Evolutionary conservation across 2,888 invertebrate genomes (phyloP).

Genomic region (Erebia epiphron): DNA sequence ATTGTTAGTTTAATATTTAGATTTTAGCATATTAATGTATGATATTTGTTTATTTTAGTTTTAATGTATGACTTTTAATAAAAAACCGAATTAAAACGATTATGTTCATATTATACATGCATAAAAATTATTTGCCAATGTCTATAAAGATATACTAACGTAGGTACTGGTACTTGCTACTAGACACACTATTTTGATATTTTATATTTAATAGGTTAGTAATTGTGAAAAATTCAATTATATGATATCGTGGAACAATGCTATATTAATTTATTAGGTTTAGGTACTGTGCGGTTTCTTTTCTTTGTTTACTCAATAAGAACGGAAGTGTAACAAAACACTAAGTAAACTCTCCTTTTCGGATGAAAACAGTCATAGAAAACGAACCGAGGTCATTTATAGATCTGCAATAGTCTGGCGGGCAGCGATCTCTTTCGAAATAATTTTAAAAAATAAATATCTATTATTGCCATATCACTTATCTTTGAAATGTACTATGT

Average conservation of each 20-base stretch:
- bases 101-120: neutral
- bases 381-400: slow-evolving; percentile 43
- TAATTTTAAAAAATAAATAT: slow-evolving; percentile 2
- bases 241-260: slow-evolving; percentile 72
- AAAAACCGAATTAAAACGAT: neutral
- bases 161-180: slow-evolving; percentile 5
- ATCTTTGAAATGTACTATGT: neutral
- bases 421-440: slow-evolving; percentile 22
- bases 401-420: slow-evolving; percentile 35
- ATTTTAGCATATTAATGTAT: too few relatives aligned
- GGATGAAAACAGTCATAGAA: slow-evolving; percentile 29
- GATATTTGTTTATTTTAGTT: too few relatives aligned
- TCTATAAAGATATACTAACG: neutral
- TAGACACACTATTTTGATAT: slow-evolving; percentile 36
- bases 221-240: slow-evolving; percentile 73
- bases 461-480: neutral
- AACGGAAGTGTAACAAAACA: slow-evolving; percentile 58
- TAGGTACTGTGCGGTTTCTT: slow-evolving; percentile 57
- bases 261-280: slow-evolving; percentile 45
- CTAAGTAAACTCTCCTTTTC: slow-evolving; percentile 58
- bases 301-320: slow-evolving; percentile 67
- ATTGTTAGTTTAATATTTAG: too few relatives aligned
- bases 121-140: neutral
- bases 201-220: slow-evolving; percentile 52
- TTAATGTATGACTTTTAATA: too few relatives aligned